Evolutionary conservation across 2,113 vertebrate species (phyloP).

Genomic region (Chamaea fasciata): DNA sequence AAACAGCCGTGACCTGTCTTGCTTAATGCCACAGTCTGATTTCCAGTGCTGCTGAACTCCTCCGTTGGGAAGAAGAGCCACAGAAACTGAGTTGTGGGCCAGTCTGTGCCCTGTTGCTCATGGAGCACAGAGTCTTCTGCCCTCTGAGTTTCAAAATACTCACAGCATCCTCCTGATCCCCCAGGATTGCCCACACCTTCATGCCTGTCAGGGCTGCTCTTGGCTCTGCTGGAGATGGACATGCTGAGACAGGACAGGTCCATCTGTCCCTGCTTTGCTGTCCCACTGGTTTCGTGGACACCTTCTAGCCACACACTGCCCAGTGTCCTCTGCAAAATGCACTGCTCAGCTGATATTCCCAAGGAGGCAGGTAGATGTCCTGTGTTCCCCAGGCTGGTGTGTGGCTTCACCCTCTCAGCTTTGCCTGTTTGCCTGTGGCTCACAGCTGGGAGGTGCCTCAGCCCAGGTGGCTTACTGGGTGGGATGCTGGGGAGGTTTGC

Average conservation of each 20-base stretch:
- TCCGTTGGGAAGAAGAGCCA: background rate
- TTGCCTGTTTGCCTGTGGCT: background rate
- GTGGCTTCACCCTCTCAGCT: background rate
- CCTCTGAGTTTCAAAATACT: background rate
- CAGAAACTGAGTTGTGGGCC: background rate
- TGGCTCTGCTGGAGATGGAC: background rate
- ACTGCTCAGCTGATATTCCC: background rate
- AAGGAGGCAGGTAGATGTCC: background rate
- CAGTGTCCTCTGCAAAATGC: background rate
- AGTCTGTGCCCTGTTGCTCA: background rate
- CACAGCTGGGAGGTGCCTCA: rapidly evolving
- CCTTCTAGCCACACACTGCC: background rate
- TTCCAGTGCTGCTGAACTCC: background rate
- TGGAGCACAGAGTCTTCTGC: background rate
- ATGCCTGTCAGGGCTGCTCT: background rate
- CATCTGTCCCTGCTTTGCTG: background rate
- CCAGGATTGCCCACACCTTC: background rate
- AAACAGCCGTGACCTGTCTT: background rate
- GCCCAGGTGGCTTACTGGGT: background rate
- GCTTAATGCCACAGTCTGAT: background rate
- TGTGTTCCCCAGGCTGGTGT: background rate
- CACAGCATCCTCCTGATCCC: background rate
- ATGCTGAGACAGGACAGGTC: background rate
- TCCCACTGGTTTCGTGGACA: background rate
- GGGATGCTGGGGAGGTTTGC: background rate